Evolutionary conservation across 2,113 vertebrate genomes (phyloP).

Genomic region (Centropus unirufus): DNA sequence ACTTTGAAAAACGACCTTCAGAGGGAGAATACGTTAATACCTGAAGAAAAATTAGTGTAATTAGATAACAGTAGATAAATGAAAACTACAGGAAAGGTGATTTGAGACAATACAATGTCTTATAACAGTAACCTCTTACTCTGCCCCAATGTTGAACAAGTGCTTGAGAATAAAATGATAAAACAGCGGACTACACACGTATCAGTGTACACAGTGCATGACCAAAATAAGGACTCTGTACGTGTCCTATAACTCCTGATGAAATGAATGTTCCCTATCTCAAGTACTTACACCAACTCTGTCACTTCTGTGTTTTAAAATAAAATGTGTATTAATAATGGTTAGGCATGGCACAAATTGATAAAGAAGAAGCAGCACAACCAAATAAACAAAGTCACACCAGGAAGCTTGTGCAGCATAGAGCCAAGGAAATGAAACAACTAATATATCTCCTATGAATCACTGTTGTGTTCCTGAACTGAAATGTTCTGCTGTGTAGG

Average conservation of each 20-base stretch:
- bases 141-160: not conserved
- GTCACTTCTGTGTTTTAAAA: not conserved
- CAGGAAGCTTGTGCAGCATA: not conserved
- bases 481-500: not conserved
- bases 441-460: not conserved
- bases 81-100: not conserved
- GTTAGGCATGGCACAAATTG: not conserved
- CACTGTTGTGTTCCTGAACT: not conserved
- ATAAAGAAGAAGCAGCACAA: not conserved
- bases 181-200: not conserved
- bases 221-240: not conserved
- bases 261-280: not conserved
- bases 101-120: not conserved
- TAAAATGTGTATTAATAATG: not conserved
- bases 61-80: not conserved
- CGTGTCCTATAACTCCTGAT: not conserved
- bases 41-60: not conserved
- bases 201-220: fast-evolving
- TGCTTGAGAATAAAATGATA: not conserved
- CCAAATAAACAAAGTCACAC: not conserved
- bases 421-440: not conserved
- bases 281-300: not conserved
- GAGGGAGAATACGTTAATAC: not conserved
- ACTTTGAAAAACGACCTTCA: not conserved
- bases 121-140: not conserved